These are phyloP conservation scores for Cheilosia vulpina DNA, from an alignment of 2,888 invertebrate species.

Conservation along the genomic window DNA sequence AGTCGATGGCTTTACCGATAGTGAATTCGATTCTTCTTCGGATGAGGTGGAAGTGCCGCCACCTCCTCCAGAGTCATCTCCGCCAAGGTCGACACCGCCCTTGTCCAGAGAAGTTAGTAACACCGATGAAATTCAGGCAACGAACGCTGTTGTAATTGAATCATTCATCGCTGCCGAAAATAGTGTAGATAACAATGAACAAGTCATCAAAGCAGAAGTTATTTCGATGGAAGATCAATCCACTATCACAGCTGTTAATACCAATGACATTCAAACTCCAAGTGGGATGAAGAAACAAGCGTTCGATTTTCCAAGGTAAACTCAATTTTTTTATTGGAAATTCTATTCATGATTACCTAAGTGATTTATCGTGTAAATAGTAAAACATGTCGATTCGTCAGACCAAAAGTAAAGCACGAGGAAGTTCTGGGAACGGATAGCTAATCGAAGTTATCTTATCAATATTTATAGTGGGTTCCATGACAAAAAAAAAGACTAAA, in stretches of 20 bases:
- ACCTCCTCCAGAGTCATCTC: conserved; percentile 51
- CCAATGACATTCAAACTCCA: not conserved
- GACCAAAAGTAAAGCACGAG: not conserved
- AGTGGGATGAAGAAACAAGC: conserved; percentile 39
- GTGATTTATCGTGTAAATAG: not conserved
- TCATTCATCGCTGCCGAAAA: not conserved
- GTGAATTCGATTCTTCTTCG: conserved; percentile 41
- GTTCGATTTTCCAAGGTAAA: conserved; percentile 80
- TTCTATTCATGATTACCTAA: not conserved
- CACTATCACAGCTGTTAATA: not conserved
- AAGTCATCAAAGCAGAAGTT: not conserved
- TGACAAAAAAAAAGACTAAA: not conserved
- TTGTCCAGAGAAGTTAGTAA: conserved; percentile 39
- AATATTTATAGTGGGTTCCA: not conserved
- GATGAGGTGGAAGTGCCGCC: conserved; percentile 47
- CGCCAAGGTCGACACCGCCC: conserved; percentile 44
- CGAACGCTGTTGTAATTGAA: not conserved
- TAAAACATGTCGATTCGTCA: not conserved
- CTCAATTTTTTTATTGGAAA: not conserved
- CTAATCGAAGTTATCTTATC: conserved; percentile 31
- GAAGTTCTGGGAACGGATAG: not conserved
- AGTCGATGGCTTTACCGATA: conserved; percentile 79
- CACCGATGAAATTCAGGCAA: conserved; percentile 17
- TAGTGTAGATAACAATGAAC: not conserved
- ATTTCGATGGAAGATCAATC: not conserved